Percentiles rank a stretch among this genome's conserved stretches.
Conservation (phyloP, 2,888 invertebrate genomes). For the Petrophora chlorosata region DNA sequence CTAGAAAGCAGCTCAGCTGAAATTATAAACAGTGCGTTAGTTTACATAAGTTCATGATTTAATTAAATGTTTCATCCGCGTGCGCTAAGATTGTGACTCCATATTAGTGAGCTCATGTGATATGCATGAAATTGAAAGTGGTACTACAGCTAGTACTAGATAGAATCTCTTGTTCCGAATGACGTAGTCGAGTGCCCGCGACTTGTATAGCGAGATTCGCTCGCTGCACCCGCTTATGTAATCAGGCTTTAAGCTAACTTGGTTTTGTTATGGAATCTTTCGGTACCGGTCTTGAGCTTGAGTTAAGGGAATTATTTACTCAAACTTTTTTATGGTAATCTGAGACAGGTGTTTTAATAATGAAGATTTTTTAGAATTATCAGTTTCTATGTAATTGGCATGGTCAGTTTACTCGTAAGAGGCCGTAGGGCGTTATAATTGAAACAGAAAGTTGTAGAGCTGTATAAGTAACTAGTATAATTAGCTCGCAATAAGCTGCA, state of each 20-base stretch:
- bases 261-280: not conserved
- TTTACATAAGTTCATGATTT: not conserved
- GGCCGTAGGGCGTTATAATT: too few species aligned
- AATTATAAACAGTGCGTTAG: conserved; percentile 56
- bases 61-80: not conserved
- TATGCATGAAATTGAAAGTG: conserved; percentile 49
- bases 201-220: conserved; percentile 5
- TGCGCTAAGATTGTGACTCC: conserved; percentile 6
- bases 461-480: too few species aligned
- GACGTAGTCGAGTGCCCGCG: conserved; percentile 21
- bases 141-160: conserved; percentile 33
- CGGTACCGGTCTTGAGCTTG: not conserved
- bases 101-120: conserved; percentile 4
- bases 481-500: too few species aligned
- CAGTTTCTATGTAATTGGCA: too few species aligned
- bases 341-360: too few species aligned
- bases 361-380: too few species aligned
- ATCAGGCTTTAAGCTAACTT: conserved; percentile 9
- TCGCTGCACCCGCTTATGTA: conserved; percentile 15
- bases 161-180: conserved; percentile 38
- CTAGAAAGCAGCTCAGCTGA: conserved; percentile 76
- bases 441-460: too few species aligned
- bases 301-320: not conserved
- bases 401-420: too few species aligned
- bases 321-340: not conserved